A percentile compares a stretch with the other conserved stretches of the same genome.
Conservation (phyloP, 2,113 vertebrate species). For the Leiothrix lutea region DNA sequence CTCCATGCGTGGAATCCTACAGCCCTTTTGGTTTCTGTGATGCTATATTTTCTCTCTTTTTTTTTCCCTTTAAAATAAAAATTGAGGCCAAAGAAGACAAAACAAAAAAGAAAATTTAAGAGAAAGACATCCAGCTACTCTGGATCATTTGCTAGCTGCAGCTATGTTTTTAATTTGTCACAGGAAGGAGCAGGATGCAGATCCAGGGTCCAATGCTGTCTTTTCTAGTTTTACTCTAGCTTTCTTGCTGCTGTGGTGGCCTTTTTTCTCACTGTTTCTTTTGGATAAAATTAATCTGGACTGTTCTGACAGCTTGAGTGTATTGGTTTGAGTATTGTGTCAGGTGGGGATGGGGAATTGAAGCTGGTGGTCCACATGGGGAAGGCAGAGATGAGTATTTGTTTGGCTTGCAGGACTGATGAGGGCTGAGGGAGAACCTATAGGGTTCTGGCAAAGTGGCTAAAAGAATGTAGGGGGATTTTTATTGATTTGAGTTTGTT, state of each 20-base stretch:
- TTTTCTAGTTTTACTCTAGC: not conserved
- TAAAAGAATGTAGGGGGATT: not conserved
- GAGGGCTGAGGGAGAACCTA: not conserved
- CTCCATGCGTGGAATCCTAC: not conserved
- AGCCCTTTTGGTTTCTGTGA: not conserved
- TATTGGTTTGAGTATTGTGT: not conserved
- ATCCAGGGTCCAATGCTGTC: not conserved
- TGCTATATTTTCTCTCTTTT: not conserved
- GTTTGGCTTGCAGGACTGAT: not conserved
- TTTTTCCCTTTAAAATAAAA: not conserved
- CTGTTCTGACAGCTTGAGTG: not conserved
- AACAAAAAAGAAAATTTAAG: not conserved
- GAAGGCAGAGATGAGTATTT: not conserved
- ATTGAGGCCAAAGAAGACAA: not conserved
- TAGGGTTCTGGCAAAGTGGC: not conserved
- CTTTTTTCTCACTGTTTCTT: not conserved
- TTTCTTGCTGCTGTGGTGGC: not conserved
- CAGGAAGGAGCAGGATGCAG: not conserved
- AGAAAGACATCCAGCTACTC: not conserved
- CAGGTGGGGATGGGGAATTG: not conserved
- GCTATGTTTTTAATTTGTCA: not conserved
- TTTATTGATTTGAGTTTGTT: not conserved
- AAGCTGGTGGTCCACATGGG: not conserved
- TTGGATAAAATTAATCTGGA: not conserved
- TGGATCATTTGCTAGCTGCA: not conserved